phyloP scores from a whole-genome alignment of 2,888 invertebrate genomes.

The Amphipoea oculea region DNA sequence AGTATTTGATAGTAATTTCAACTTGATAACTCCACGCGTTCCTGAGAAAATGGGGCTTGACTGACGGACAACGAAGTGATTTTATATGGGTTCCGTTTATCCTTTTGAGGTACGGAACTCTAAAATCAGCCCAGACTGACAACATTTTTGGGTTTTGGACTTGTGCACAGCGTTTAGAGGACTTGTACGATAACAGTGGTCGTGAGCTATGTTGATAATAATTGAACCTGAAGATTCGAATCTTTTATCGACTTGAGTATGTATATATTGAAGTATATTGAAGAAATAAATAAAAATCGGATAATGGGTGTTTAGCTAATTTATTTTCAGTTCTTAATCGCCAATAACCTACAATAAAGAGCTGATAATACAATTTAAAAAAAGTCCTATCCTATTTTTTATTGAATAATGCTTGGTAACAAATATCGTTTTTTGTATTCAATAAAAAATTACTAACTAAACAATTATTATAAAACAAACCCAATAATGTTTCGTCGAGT shows the following conservation, averaged over 20 bases:
- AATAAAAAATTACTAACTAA: constrained; percentile 88
- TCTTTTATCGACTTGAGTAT: not conserved
- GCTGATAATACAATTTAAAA: constrained; percentile 90
- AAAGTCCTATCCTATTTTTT: constrained; percentile 88
- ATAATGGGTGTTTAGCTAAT: constrained; percentile 87
- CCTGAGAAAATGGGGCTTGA: too few relatives aligned
- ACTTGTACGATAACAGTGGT: too few relatives aligned
- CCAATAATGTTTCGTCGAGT: constrained; percentile 80
- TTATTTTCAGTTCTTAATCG: constrained; percentile 91
- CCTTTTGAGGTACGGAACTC: too few relatives aligned
- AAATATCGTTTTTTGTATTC: constrained; percentile 89
- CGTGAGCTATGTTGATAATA: too few relatives aligned
- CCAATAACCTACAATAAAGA: constrained; percentile 90
- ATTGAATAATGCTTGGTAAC: constrained; percentile 91
- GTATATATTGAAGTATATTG: not conserved
- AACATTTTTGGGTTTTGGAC: too few relatives aligned
- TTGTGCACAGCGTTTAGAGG: too few relatives aligned
- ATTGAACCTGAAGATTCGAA: too few relatives aligned
- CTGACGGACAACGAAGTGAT: too few relatives aligned
- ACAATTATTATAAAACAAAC: constrained; percentile 85
- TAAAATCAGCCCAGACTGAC: too few relatives aligned
- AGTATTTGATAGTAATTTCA: too few relatives aligned
- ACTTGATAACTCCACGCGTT: too few relatives aligned
- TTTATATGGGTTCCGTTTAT: too few relatives aligned
- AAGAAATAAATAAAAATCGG: constrained; percentile 71